Base-by-base conservation (phyloP, 2,888 invertebrate species). In the Leptopterna dolabrata region DNA sequence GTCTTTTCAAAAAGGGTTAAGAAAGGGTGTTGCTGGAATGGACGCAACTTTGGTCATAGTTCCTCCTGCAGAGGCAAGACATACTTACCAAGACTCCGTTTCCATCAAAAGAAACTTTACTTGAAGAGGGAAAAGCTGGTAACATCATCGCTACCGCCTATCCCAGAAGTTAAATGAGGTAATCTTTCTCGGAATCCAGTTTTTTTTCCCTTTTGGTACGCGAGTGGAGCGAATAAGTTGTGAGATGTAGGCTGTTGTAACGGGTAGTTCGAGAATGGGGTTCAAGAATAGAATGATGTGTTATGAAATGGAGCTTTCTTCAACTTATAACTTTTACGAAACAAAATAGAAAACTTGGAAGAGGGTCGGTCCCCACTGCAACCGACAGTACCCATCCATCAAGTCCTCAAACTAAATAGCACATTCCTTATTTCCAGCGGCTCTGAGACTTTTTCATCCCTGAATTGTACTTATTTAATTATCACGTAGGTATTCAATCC, bases 141-240 rank as follows among this genome's bases (percentile, higher is more conserved):
- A 81, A 81, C 81, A 81, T 81, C 81, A 51, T 81, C 81, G 7
- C 29, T 30, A 36, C 73, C 73, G 36, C 81, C 70, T 70, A 41
- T 36, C 11, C 29, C 83, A 70, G 24, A 83, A 83, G 83, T 83
- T 83, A 70, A 83, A 83, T 83, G 83, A 83, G 83, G 83, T 83
- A 83, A 83, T 83, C 83, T 63, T 41, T 83, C 83, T 41, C 19
- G 70, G 43, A 70, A 70, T 83, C 83, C 83, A 78, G 45, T 27
- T 78, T 78, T 78, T 76, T 36, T 29, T 27, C 24, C 9, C 63
- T 63, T 19, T 13, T 6, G 24, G 19, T 63, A 27, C 63, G n/a
- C n/a, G 24, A 24, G 27, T 24, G 19, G 24, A 63, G 63, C 63
- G 63, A 63, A 63, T 63, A 63, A 63, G 63, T 63, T 63, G 63